Evolutionary conservation across 1,140 invertebrate species (phyloP), one percentile per base, ranked within the genome.

Genomic region (Pseudomyrmex concolor): DNA sequence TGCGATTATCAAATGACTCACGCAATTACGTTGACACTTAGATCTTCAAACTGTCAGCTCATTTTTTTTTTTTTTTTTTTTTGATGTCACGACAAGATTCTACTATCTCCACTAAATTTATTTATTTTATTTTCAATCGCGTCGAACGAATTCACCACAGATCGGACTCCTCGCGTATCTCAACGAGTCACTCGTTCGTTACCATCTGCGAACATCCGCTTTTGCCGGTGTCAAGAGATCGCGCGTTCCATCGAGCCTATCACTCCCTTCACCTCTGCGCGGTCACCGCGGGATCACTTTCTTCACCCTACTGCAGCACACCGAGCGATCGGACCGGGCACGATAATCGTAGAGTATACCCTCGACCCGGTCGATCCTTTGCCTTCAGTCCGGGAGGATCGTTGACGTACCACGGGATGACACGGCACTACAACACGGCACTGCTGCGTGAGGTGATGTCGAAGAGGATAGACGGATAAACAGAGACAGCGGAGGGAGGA

Each of bases 341-440:
- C 86, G 86, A 67, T 74, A 76, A 81, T 84, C 76, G 62, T 54
- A 57, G 67, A 74, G 76, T 59, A n/a, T 60, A 82, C 71, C 51
- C 62, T 77, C 82, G 62, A 87, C 81, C 81, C 85, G 86, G 60
- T 66, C 87, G 86, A 87, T 87, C 86, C 76, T 88, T 34, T 72
- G 77, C 77, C 84, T 85, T 78, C 76, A 34, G 77, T 83, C 81
- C 86, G 62, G 78, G 86, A 83, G 86, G 87, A 89, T 89, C 86
- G 87, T 89, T 88, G 87, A 89, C 86, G 86, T 89, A 88, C 74
- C 87, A 87, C 88, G 85, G 82, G 87, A 89, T 89, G 88, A 86
- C 87, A 89, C 88, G 88, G 86, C 88, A 89, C 88, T 89, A 89
- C 86, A 74, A 88, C 87, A 89, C 86, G 62, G 87, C 84, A 88